phyloP scores from a whole-genome alignment of 2,797 vertebrate species.

The Cossypha caffra region DNA sequence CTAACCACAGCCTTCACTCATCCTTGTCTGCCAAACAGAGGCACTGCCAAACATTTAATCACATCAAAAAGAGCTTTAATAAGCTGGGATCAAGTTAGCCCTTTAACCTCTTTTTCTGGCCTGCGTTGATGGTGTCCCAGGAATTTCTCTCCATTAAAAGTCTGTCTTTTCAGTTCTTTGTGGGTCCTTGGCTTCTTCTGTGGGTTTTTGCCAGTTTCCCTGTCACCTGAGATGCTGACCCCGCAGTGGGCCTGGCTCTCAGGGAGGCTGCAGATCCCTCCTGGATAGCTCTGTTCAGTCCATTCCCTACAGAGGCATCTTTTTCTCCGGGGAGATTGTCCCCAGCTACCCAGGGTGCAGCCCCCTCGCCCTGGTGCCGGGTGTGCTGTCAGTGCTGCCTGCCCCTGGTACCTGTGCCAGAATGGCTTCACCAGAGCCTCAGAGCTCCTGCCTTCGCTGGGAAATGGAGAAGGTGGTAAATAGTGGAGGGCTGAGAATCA shows the following conservation, averaged over 20 bases:
- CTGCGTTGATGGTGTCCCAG: accelerated
- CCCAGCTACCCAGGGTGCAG: not conserved
- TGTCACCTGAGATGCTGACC: not conserved
- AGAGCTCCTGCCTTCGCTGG: accelerated
- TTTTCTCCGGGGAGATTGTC: accelerated
- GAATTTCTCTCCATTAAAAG: not conserved
- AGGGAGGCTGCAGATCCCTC: not conserved
- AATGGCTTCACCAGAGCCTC: accelerated
- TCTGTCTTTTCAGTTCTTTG: not conserved
- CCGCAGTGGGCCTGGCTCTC: accelerated
- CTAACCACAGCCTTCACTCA: not conserved
- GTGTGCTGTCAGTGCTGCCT: not conserved
- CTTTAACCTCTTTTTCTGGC: slow-evolving; percentile 26
- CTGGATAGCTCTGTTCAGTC: accelerated
- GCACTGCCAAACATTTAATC: slow-evolving; percentile 27
- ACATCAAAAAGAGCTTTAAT: slow-evolving; percentile 38
- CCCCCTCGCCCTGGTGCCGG: accelerated
- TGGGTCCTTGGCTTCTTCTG: not conserved
- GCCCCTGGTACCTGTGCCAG: not conserved
- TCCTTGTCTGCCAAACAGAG: not conserved
- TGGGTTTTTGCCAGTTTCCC: not conserved
- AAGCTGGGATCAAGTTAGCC: slow-evolving; percentile 24
- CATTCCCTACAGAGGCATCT: not conserved
- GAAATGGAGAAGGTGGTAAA: not conserved
- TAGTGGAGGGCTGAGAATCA: not conserved